phyloP scores from a whole-genome alignment of 2,888 invertebrate species.

The Temnothorax ravouxi region DNA sequence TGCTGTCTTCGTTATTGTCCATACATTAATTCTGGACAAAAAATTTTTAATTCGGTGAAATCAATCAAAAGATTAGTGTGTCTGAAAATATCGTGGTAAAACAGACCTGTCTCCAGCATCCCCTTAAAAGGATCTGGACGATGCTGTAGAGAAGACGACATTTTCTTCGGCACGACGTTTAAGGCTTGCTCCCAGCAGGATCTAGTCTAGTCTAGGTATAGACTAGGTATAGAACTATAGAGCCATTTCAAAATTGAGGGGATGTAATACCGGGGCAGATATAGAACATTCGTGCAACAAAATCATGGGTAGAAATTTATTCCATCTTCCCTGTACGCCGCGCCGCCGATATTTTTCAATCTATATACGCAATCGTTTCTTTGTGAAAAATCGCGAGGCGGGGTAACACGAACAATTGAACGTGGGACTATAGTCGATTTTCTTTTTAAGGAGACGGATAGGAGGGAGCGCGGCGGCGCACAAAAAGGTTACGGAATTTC shows the following conservation, averaged over 20 bases:
- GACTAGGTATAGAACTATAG: not conserved
- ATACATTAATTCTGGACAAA: no score
- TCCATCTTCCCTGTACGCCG: not conserved
- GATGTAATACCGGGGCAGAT: not conserved
- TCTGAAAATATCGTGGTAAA: no score
- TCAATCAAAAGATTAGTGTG: no score
- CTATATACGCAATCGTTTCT: not conserved
- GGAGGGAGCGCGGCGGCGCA: not conserved
- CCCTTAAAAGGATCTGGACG: conserved; percentile 8
- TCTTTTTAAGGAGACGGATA: not conserved
- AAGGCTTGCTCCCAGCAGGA: conserved; percentile 16
- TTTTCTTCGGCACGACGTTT: conserved; percentile 28
- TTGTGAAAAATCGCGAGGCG: not conserved
- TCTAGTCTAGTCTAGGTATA: not conserved
- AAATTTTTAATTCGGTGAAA: no score
- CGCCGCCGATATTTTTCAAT: not conserved
- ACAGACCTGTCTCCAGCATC: no score
- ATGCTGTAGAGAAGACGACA: conserved; percentile 10
- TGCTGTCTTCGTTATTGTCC: no score
- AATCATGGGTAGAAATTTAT: not conserved
- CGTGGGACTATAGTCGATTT: conserved; percentile 7
- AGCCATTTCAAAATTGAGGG: conserved; percentile 35
- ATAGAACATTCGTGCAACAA: not conserved
- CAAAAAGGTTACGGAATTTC: conserved; percentile 47
- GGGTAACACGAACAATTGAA: not conserved